These are phyloP conservation scores for Zoanthus solanderi DNA, from an alignment of 92 coral and sea anemone species.

Conservation along the genomic window DNA sequence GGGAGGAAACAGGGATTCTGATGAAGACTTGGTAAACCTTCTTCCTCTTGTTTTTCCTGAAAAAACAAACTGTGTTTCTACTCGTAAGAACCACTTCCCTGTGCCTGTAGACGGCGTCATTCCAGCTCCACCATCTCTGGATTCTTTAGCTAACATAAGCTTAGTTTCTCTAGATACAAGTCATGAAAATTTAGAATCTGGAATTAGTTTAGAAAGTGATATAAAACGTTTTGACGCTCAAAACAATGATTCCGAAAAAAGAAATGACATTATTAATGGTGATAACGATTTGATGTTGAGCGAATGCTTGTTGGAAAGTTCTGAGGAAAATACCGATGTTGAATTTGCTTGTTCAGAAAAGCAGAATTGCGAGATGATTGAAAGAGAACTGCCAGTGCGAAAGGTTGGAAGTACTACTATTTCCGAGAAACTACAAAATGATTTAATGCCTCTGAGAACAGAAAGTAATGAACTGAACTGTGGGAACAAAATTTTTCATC, in stretches of 20 bases:
- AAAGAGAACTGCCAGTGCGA: not conserved
- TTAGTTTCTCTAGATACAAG: constrained; percentile 47
- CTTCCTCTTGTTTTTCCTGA: constrained; percentile 44
- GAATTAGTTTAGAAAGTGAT: not conserved
- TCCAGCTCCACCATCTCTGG: constrained; percentile 85
- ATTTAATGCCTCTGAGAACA: not conserved
- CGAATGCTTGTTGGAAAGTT: constrained; percentile 5
- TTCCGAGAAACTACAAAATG: not conserved
- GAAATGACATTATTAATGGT: not conserved
- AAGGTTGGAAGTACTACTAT: not conserved
- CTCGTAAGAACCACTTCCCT: not conserved
- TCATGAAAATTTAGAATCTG: constrained; percentile 1
- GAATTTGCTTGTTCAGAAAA: not conserved
- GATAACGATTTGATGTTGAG: not conserved
- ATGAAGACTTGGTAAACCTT: constrained; percentile 35
- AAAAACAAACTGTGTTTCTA: not conserved
- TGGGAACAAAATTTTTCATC: not conserved
- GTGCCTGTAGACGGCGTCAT: constrained; percentile 21
- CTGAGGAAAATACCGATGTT: not conserved
- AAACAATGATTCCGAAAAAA: not conserved
- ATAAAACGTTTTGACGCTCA: not conserved
- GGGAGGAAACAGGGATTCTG: not conserved
- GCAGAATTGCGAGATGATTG: not conserved
- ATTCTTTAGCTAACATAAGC: constrained; percentile 66
- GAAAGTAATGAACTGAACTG: not conserved